These are phyloP conservation scores for Eulemur albifrons DNA, from an alignment of 2,797 vertebrate genomes.

Conservation along the genomic window DNA sequence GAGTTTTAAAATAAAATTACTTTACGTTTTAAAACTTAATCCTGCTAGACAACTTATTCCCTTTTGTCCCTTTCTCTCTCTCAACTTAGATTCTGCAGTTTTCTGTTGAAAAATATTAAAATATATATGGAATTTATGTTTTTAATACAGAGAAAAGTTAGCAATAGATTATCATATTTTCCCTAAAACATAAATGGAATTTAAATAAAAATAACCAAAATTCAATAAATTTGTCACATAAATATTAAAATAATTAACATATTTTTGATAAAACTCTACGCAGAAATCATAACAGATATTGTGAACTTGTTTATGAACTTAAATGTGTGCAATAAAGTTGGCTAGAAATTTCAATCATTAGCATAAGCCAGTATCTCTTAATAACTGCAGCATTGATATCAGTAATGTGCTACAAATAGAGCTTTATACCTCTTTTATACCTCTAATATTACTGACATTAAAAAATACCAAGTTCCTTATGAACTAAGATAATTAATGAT, in stretches of 20 bases:
- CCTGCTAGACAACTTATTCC: not conserved
- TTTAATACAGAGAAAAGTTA: not conserved
- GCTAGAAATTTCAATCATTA: not conserved
- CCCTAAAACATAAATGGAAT: not conserved
- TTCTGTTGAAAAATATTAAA: not conserved
- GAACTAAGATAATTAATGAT: not conserved
- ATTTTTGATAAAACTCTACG: not conserved
- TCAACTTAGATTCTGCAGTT: not conserved
- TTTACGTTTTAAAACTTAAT: slow-evolving; percentile 2
- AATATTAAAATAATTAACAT: not conserved
- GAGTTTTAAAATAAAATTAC: slow-evolving; percentile 34
- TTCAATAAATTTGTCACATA: not conserved
- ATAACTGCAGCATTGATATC: not conserved
- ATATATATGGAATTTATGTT: not conserved
- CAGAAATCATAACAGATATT: not conserved
- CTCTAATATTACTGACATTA: not conserved
- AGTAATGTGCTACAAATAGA: not conserved
- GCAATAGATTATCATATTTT: not conserved
- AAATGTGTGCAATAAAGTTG: not conserved
- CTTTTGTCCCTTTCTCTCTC: not conserved
- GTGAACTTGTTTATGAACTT: not conserved
- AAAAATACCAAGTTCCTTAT: not conserved
- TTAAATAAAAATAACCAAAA: slow-evolving; percentile 23
- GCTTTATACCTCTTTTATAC: not conserved
- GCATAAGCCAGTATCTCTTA: not conserved